phyloP scores from a whole-genome alignment of 1,140 invertebrate species.

The Nixonia krombeini region DNA sequence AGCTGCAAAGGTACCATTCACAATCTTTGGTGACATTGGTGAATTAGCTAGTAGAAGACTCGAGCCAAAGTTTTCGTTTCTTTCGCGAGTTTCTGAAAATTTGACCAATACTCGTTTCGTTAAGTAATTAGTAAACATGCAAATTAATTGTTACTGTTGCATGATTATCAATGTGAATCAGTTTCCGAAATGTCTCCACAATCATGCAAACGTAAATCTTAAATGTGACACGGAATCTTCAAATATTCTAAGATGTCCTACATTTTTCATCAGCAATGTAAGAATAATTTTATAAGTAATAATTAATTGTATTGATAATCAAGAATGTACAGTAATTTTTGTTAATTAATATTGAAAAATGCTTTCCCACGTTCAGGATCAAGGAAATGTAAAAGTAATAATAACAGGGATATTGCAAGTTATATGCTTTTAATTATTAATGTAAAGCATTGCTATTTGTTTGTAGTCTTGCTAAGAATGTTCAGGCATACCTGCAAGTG shows the following conservation, averaged over 20 bases:
- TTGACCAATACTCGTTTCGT: conserved; percentile 5
- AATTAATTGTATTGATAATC: too few species aligned
- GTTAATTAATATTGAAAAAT: too few species aligned
- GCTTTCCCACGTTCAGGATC: too few species aligned
- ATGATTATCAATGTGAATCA: neutral
- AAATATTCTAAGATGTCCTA: too few species aligned
- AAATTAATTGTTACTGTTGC: neutral
- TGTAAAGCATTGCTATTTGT: neutral
- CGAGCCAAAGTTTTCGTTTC: conserved; percentile 91
- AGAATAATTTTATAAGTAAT: too few species aligned
- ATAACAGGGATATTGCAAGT: neutral
- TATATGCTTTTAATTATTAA: neutral
- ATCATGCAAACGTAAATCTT: too few species aligned
- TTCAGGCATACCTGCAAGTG: conserved; percentile 78
- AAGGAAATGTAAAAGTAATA: too few species aligned
- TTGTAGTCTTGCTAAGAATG: too few species aligned
- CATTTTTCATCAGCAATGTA: too few species aligned
- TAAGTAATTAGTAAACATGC: conserved; percentile 19
- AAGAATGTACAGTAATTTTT: too few species aligned
- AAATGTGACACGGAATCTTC: too few species aligned
- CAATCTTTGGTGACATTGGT: conserved; percentile 97
- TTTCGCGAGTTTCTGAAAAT: conserved; percentile 81
- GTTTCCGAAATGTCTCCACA: too few species aligned
- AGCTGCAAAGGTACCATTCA: conserved; percentile 96
- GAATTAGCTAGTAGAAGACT: conserved; percentile 93